These are phyloP conservation scores for Netelia melanura DNA, from an alignment of 2,888 invertebrate species.

Conservation along the genomic window DNA sequence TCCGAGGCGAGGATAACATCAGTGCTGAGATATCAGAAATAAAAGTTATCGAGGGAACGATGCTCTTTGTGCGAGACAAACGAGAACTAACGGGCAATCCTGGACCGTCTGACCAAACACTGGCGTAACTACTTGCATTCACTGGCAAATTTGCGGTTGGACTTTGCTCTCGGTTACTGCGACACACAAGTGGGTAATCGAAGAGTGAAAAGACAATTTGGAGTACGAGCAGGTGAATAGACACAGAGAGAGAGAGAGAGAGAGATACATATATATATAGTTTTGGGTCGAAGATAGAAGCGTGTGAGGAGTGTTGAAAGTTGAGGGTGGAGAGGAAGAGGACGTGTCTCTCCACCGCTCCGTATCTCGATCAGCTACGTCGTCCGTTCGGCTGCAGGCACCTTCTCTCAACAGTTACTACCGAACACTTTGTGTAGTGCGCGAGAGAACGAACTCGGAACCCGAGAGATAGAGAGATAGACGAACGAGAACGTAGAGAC, in stretches of 20 bases:
- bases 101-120: slow-evolving; percentile 43
- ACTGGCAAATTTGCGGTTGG: not conserved
- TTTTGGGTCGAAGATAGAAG: slow-evolving; percentile 36
- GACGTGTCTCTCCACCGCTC: slow-evolving; percentile 16
- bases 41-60: not conserved
- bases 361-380: slow-evolving; percentile 62
- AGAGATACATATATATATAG: not conserved
- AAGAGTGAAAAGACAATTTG: slow-evolving; percentile 26
- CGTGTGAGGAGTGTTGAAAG: slow-evolving; percentile 54
- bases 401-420: slow-evolving; percentile 46
- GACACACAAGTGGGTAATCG: slow-evolving; percentile 59
- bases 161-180: slow-evolving; percentile 32
- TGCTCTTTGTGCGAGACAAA: not conserved
- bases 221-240: not conserved
- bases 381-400: slow-evolving; percentile 41
- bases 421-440: slow-evolving; percentile 27
- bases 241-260: not conserved
- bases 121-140: slow-evolving; percentile 45
- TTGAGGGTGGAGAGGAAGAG: slow-evolving; percentile 43
- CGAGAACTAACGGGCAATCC: slow-evolving; percentile 18
- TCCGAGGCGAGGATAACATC: not conserved
- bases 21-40: not conserved
- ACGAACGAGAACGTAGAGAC: slow-evolving; percentile 31
- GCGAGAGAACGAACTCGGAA: slow-evolving; percentile 24
- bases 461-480: slow-evolving; percentile 57